Conservation (phyloP, 1,140 invertebrate genomes). For the Magallana ariakensis region DNA sequence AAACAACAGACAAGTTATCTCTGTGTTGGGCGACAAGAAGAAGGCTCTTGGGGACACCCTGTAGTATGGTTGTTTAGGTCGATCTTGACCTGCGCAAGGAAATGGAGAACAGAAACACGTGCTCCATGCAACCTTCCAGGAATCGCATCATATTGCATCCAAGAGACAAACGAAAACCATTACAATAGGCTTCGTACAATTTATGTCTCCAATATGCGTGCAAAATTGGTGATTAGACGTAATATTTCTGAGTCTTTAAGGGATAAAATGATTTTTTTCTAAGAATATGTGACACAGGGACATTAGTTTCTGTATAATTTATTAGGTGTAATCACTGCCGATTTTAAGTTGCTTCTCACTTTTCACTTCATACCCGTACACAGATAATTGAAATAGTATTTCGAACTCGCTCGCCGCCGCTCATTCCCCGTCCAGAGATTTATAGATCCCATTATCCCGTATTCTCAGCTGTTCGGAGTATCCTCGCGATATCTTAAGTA, state of each 20-base stretch:
- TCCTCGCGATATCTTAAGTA: slow-evolving; percentile 11
- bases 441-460: neutral
- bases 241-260: slow-evolving; percentile 22
- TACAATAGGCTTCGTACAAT: neutral
- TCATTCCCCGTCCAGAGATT: neutral
- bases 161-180: slow-evolving; percentile 1
- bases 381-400: slow-evolving; percentile 18
- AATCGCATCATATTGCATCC: neutral
- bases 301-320: slow-evolving; percentile 19
- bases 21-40: neutral
- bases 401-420: neutral
- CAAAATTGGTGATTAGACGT: slow-evolving; percentile 34
- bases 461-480: neutral
- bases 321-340: slow-evolving; percentile 16
- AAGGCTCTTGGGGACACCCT: neutral
- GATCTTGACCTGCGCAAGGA: slow-evolving; percentile 3
- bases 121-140: neutral
- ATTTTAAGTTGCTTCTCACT: slow-evolving; percentile 34
- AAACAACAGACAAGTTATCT: slow-evolving; percentile 32
- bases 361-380: slow-evolving; percentile 24
- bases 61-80: neutral
- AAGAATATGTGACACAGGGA: slow-evolving; percentile 23
- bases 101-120: neutral
- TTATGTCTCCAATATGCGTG: slow-evolving; percentile 34
- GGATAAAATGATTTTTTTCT: slow-evolving; percentile 25